phyloP scores from a whole-genome alignment of 2,797 vertebrate species.

The Pangasius mekongensis region DNA sequence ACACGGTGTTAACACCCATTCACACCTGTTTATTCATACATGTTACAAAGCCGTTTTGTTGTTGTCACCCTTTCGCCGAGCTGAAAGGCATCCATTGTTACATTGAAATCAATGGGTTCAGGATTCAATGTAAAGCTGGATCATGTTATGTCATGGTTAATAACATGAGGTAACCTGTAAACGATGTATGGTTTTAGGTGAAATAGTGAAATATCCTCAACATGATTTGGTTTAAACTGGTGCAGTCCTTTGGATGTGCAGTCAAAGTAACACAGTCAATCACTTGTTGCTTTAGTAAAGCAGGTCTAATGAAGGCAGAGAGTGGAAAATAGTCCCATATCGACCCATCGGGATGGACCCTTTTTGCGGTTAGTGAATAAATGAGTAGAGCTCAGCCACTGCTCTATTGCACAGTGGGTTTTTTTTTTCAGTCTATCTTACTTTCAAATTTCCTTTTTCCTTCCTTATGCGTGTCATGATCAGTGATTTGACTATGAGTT shows the following conservation, averaged over 20 bases:
- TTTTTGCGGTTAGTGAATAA: conserved; percentile 9
- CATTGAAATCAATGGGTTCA: not conserved
- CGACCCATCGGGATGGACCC: not conserved
- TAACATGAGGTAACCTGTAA: not conserved
- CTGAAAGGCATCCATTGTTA: not conserved
- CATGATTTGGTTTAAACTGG: not conserved
- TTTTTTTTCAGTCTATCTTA: not conserved
- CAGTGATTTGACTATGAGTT: conserved; percentile 28
- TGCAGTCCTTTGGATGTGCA: not conserved
- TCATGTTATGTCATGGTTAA: not conserved
- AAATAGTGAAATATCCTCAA: conserved; percentile 5
- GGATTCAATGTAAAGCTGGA: conserved; percentile 8
- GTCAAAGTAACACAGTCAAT: not conserved
- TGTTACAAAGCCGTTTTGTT: conserved; percentile 33
- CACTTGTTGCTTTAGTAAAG: not conserved
- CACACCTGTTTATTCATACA: conserved; percentile 35
- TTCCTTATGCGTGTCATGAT: conserved; percentile 25
- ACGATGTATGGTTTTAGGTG: not conserved
- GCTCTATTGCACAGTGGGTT: conserved; percentile 5
- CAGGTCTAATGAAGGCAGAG: conserved; percentile 4
- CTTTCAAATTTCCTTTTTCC: conserved; percentile 7
- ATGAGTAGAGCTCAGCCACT: conserved; percentile 15
- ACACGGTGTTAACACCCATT: conserved; percentile 37
- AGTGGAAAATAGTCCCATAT: conserved; percentile 10
- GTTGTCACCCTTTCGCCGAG: not conserved